phyloP scores from a whole-genome alignment of 2,888 invertebrate species.

The Euzophera pinguis region DNA sequence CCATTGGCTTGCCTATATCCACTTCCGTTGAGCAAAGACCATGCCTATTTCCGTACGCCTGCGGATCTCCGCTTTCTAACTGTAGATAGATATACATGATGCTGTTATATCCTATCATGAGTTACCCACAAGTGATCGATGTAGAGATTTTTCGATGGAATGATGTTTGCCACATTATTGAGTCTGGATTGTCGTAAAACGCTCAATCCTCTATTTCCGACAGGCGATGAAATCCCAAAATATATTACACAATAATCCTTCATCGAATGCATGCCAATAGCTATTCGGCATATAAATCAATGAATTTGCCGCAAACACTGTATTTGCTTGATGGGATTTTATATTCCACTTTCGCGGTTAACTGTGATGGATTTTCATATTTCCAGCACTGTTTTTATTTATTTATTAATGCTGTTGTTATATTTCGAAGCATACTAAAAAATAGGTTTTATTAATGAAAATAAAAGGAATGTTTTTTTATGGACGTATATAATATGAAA shows the following conservation, averaged over 20 bases:
- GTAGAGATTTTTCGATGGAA: too few relatives aligned
- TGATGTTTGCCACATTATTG: background rate
- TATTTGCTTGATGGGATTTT: slow-evolving; percentile 12
- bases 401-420: background rate
- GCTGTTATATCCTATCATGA: too few relatives aligned
- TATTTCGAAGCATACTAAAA: background rate
- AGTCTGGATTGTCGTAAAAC: slow-evolving; percentile 1
- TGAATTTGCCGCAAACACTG: slow-evolving; percentile 14
- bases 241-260: slow-evolving; percentile 15
- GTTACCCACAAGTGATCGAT: too few relatives aligned
- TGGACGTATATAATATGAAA: background rate
- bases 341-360: slow-evolving; percentile 11
- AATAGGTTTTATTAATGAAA: background rate
- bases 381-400: background rate
- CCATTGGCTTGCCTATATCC: too few relatives aligned
- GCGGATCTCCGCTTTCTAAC: too few relatives aligned
- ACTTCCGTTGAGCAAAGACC: too few relatives aligned
- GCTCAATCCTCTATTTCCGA: slow-evolving; percentile 2
- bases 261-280: slow-evolving; percentile 13
- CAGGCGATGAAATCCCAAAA: slow-evolving; percentile 12
- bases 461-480: background rate
- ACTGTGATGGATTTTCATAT: slow-evolving; percentile 10
- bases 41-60: too few relatives aligned
- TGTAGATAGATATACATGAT: too few relatives aligned
- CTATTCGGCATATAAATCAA: slow-evolving; percentile 14